Percentiles rank a stretch among this genome's conserved stretches.
phyloP scores from a whole-genome alignment of 2,797 vertebrate genomes.

The Gallinago solitaria region DNA sequence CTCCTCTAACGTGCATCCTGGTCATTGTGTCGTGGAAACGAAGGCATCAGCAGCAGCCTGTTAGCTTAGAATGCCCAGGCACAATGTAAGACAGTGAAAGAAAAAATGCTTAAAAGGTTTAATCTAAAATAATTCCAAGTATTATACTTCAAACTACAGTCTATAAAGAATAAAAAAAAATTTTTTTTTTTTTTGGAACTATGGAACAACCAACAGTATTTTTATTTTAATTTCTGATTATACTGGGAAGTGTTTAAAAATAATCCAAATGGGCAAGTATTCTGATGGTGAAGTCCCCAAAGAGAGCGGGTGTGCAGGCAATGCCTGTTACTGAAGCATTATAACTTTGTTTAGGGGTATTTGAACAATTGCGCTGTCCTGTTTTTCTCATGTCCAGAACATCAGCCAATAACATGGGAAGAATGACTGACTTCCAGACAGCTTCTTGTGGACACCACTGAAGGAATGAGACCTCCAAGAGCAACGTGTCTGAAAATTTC shows the following conservation, averaged over 20 bases:
- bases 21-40: neutral
- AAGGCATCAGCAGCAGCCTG: neutral
- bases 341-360: neutral
- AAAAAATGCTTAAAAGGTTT: neutral
- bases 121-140: neutral
- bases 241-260: neutral
- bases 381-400: neutral
- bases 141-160: neutral
- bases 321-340: neutral
- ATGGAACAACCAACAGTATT: neutral
- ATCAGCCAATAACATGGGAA: neutral
- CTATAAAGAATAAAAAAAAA: neutral
- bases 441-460: neutral
- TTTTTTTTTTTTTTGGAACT: neutral
- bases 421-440: neutral
- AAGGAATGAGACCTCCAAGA: neutral
- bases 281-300: neutral
- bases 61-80: neutral
- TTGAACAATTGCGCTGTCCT: neutral
- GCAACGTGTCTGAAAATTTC: neutral
- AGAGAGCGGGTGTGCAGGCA: neutral
- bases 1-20: neutral
- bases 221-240: neutral
- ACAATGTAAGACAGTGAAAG: neutral
- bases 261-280: neutral